Evolutionary conservation across 2,888 invertebrate genomes (phyloP), one percentile per base, ranked within the genome.

Genomic region (Papilio protenor): DNA sequence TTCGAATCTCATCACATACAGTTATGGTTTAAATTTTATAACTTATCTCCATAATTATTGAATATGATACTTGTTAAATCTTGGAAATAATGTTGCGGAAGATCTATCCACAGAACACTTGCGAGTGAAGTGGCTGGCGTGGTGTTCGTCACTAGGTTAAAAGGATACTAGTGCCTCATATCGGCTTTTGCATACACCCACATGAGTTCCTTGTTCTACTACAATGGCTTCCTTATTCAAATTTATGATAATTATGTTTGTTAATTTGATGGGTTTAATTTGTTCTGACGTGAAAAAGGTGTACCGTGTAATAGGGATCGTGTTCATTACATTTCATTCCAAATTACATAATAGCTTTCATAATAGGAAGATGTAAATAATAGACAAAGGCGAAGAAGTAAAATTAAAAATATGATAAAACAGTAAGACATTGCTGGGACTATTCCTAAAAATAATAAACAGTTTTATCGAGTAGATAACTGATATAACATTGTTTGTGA

Each of bases 91-190:
- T 69, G 21, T 69, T 33, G 16, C 66, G 18, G 45, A 69, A 27
- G 66, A 64, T 64, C n/a, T 69, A 69, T 45, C 61, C 45, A 21
- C 14, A 45, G 14, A 40, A 14, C 45, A 40, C 40, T 45, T 8
- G 70, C 8, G 21, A 16, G 76, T 59, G 70, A 76, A 76, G 76
- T 70, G 76, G 21, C 55, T 59, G 57, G 70, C 55, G 59, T 45
- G 76, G 16, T 70, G 76, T 59, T 57, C 70, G 59, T 33, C 45
- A 76, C 27, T 69, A 70, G 59, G 76, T 76, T 76, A 59, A n/a
- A 70, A 70, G 57, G 47, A 47, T 70, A 45, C 76, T 76, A 70
- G 70, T 76, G 57, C 70, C 57, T 49, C 23, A 47, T 64, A 61
- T 74, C 64, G 74, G 33, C 74, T 64, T 64, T 64, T 74, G 12